Conservation (phyloP, 1,140 invertebrate genomes). For the Sminthurinus signatus region DNA sequence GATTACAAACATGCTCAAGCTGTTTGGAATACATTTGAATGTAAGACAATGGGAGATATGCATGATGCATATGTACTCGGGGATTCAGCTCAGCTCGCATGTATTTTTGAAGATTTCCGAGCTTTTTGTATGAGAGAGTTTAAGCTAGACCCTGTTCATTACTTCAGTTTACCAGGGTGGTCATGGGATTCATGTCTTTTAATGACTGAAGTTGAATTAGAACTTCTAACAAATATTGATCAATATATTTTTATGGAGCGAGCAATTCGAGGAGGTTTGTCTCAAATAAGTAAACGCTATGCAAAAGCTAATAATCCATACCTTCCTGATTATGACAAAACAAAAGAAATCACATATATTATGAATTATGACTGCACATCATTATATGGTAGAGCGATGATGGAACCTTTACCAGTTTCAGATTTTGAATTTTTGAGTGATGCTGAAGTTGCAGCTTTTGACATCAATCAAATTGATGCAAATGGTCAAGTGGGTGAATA, state of each 20-base stretch:
- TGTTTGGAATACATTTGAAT: conserved; percentile 41
- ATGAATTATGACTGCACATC: conserved; percentile 37
- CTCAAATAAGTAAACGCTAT: conserved; percentile 30
- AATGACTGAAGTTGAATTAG: conserved; percentile 26
- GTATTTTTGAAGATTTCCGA: conserved; percentile 44
- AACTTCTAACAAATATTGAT: conserved; percentile 40
- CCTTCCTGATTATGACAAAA: conserved; percentile 21
- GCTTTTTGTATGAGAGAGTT: conserved; percentile 16
- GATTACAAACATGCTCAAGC: conserved; percentile 42
- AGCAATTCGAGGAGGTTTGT: conserved; percentile 34
- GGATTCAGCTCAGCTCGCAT: conserved; percentile 34
- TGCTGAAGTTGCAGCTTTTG: conserved; percentile 16
- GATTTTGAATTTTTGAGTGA: conserved; percentile 34
- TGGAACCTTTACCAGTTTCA: conserved; percentile 21
- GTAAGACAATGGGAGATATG: conserved; percentile 40
- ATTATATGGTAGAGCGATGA: conserved; percentile 42
- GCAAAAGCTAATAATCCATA: conserved; percentile 39
- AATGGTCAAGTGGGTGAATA: too few species aligned
- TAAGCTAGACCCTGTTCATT: conserved; percentile 41
- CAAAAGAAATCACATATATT: conserved; percentile 11
- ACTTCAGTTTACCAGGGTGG: conserved; percentile 42
- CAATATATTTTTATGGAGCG: conserved; percentile 42
- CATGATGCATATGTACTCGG: conserved; percentile 42
- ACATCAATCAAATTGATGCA: conserved; percentile 25
- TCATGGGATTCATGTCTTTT: conserved; percentile 42